These are phyloP conservation scores for Pachliopta kotzebuea DNA, from an alignment of 2,888 invertebrate genomes.

Conservation along the genomic window DNA sequence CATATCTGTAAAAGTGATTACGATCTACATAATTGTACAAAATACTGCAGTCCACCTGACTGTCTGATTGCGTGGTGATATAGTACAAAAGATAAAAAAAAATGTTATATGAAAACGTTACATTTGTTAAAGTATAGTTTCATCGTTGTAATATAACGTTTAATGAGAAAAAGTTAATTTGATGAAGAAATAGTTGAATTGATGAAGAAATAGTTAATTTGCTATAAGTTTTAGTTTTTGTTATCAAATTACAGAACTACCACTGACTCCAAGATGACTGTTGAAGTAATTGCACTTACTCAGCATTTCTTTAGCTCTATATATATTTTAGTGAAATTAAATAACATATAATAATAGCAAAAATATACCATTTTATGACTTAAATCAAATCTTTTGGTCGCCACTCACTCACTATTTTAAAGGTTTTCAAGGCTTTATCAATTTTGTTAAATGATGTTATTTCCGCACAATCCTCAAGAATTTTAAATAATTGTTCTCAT, in stretches of 20 bases:
- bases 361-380: neutral
- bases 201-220: neutral
- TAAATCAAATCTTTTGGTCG: neutral
- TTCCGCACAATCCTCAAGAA: neutral
- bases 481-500: neutral
- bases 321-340: neutral
- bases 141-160: neutral
- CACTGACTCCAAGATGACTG: slow-evolving; percentile 5
- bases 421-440: neutral
- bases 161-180: neutral
- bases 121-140: neutral
- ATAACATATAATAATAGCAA: neutral
- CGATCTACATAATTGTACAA: slow-evolving; percentile 69
- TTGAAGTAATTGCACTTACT: slow-evolving; percentile 12
- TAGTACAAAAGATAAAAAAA: no score
- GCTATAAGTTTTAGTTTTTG: neutral
- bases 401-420: neutral
- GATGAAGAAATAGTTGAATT: neutral
- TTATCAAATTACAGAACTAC: neutral
- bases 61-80: slow-evolving; percentile 43
- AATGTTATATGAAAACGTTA: neutral
- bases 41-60: slow-evolving; percentile 60
- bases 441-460: neutral
- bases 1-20: slow-evolving; percentile 57
- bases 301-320: neutral